Evolutionary conservation across 2,797 vertebrate species (phyloP).

Genomic region (Garrulus glandarius): DNA sequence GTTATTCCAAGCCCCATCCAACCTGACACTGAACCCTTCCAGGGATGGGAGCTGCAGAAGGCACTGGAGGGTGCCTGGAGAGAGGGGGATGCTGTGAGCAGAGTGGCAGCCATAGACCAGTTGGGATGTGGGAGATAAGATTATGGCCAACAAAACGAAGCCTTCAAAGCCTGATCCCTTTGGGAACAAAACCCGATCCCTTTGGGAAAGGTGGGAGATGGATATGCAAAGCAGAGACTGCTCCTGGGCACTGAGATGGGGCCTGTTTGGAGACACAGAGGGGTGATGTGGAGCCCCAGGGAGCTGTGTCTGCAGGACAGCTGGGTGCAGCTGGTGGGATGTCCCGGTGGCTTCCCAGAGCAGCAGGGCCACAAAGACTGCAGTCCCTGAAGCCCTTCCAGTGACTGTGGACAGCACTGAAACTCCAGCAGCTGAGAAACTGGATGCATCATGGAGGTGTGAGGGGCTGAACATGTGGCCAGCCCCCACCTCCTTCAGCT

Average conservation of each 20-base stretch:
- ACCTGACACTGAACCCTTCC: not conserved
- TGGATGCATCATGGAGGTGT: rapidly evolving
- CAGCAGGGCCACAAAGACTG: not conserved
- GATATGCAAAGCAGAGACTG: not conserved
- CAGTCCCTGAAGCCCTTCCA: not conserved
- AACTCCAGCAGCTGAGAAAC: not conserved
- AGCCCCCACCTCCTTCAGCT: not conserved
- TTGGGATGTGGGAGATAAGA: not conserved
- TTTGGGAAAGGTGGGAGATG: not conserved
- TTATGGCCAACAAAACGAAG: not conserved
- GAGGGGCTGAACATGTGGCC: rapidly evolving
- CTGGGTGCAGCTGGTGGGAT: not conserved
- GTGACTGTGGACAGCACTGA: rapidly evolving
- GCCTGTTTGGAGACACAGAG: rapidly evolving
- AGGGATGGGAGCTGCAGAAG: not conserved
- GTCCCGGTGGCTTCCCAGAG: not conserved
- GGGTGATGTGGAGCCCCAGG: not conserved
- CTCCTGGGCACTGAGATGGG: not conserved
- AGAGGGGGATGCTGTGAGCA: not conserved
- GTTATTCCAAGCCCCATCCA: not conserved
- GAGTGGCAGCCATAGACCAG: not conserved
- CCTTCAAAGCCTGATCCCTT: not conserved
- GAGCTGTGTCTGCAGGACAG: not conserved
- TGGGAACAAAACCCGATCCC: not conserved
- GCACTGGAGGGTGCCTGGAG: not conserved